A percentile compares a stretch with the other conserved stretches of the same genome.
Conservation (phyloP, 2,888 invertebrate genomes). For the Schizaphis graminum region DNA sequence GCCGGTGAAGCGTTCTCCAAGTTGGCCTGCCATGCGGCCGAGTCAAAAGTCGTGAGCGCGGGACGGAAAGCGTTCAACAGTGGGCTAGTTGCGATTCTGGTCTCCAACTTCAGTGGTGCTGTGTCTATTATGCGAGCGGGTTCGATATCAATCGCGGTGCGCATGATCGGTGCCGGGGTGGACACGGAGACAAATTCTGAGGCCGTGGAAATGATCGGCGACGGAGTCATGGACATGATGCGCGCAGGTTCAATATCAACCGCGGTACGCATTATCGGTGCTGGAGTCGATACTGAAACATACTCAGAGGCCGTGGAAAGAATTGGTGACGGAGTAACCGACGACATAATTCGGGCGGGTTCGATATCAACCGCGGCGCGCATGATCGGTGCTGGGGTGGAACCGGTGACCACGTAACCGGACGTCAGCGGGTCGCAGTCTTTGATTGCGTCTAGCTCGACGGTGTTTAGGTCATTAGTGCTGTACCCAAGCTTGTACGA, state of each 20-base stretch:
- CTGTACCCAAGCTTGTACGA: not conserved
- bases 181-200: not conserved
- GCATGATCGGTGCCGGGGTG: not conserved
- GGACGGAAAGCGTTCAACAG: not conserved
- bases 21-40: not conserved
- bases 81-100: not conserved
- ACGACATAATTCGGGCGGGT: not conserved
- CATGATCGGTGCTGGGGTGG: not conserved
- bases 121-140: not conserved
- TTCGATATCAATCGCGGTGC: not conserved
- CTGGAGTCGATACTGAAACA: not conserved
- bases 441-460: not conserved
- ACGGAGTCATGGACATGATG: not conserved
- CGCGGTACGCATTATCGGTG: not conserved
- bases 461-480: not conserved
- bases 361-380: not conserved
- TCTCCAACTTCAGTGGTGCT: not conserved
- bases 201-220: not conserved
- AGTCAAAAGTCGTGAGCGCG: not conserved
- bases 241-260: not conserved
- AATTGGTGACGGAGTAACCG: not conserved
- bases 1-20: not conserved
- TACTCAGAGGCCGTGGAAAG: not conserved
- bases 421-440: not conserved
- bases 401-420: not conserved